Percentiles rank a stretch among this genome's conserved stretches.
These are phyloP conservation scores for Argopecten irradians DNA, from an alignment of 1,140 invertebrate genomes.

Conservation along the genomic window DNA sequence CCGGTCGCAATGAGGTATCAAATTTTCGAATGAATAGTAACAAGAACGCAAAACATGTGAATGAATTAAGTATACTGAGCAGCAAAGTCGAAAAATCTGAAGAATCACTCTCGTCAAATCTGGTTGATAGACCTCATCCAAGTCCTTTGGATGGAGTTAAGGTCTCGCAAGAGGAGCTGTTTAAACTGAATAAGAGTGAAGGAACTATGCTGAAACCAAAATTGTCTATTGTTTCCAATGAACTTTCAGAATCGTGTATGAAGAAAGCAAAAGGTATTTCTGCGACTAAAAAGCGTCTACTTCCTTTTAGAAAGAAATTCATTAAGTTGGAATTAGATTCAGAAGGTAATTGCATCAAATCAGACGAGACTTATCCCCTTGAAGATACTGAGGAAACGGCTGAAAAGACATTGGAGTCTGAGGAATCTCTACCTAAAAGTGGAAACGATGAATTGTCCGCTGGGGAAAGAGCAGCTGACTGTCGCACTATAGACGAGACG, in stretches of 20 bases:
- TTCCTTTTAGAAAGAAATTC: constrained; percentile 1
- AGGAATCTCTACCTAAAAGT: neutral
- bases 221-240: neutral
- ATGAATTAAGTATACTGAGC: too few relatives aligned
- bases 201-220: neutral
- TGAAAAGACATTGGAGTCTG: neutral
- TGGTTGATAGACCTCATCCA: neutral
- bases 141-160: neutral
- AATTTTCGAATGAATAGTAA: neutral
- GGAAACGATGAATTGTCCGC: neutral
- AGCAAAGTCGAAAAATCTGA: too few relatives aligned
- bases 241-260: neutral
- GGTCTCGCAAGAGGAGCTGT: neutral
- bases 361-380: neutral
- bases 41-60: too few relatives aligned
- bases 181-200: constrained; percentile 1
- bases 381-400: neutral
- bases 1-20: neutral
- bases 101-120: too few relatives aligned
- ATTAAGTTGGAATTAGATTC: neutral
- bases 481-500: neutral
- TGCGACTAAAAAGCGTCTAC: neutral
- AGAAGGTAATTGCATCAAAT: neutral
- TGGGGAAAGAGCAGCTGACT: too few relatives aligned
- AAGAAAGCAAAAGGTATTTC: neutral